Evolutionary conservation across 1,140 invertebrate species (phyloP), one percentile per base, ranked within the genome.

Genomic region (Aricia agestis): DNA sequence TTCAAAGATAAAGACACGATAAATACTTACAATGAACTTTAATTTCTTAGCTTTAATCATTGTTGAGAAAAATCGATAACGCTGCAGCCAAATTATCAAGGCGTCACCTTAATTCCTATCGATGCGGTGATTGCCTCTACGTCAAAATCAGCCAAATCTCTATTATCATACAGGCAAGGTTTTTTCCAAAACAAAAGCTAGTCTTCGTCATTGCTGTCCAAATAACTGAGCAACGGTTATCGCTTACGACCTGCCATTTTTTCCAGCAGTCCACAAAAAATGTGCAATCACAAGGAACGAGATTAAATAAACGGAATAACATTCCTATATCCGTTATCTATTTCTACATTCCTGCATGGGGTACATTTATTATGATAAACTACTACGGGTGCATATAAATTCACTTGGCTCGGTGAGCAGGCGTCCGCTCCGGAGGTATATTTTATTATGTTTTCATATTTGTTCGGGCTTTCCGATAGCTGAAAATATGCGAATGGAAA

Each of bases 361-460:
- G 45, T 10, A 52, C 45, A 52, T 13, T 52, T 52, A 52, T 52
- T 59, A 59, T 59, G 58, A 59, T 59, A 59, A 59, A 59, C 58
- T 59, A 59, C 58, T 17, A 59, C 17, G 58, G 58, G n/a, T 59
- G 58, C 58, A 59, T 18, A 59, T 59, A 59, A 59, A 59, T 59
- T 59, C 58, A 59, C 58, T 59, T 18, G 58, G 58, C 58, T 59
- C 58, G 58, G 58, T 59, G 58, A 59, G 58, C 58, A 59, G 18
- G 15, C 58, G n/a, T 59, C 58, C 58, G 58, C 58, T 59, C 58
- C 18, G 58, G 58, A 59, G 18, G 58, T 18, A 59, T 59, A 18
- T 59, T 18, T 59, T 59, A 18, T 59, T 59, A 59, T 18, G 58
- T 59, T 59, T 18, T 59, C 58, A 18, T 59, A 59, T 19, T 59